Conservation (phyloP, 2,113 vertebrate species). For the Petromus typicus region DNA sequence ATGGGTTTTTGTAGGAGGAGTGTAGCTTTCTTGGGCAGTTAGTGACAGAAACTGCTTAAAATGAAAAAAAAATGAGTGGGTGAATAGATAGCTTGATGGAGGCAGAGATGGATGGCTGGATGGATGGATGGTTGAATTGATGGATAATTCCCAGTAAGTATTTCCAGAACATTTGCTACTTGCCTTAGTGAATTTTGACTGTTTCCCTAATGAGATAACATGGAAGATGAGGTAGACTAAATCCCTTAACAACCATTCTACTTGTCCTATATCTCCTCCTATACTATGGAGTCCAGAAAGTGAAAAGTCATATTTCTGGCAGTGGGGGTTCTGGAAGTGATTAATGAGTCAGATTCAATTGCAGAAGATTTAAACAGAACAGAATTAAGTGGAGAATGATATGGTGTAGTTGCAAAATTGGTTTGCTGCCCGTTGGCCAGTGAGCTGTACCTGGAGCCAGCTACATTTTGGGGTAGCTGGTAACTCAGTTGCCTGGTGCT, state of each 20-base stretch:
- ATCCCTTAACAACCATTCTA: not conserved
- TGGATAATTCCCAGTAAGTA: not conserved
- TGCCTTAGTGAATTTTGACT: not conserved
- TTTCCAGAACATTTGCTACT: not conserved
- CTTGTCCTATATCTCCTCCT: not conserved
- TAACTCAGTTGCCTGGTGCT: not conserved
- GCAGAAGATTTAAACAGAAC: not conserved
- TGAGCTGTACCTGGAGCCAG: not conserved
- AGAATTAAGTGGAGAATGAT: not conserved
- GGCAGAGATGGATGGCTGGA: rapidly evolving
- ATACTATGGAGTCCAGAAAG: not conserved
- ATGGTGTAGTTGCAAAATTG: not conserved
- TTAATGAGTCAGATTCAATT: not conserved
- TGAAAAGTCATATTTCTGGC: not conserved
- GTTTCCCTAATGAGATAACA: not conserved
- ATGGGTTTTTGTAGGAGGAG: not conserved
- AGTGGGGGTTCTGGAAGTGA: not conserved
- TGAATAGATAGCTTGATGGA: not conserved
- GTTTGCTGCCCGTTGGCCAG: not conserved
- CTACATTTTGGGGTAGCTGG: rapidly evolving
- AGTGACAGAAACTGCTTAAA: not conserved
- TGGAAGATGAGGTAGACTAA: not conserved
- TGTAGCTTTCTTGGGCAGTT: not conserved
- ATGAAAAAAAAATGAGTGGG: not conserved
- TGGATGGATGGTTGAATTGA: not conserved